phyloP scores from a whole-genome alignment of 2,113 vertebrate species.

The Mesembrinibis cayennensis region DNA sequence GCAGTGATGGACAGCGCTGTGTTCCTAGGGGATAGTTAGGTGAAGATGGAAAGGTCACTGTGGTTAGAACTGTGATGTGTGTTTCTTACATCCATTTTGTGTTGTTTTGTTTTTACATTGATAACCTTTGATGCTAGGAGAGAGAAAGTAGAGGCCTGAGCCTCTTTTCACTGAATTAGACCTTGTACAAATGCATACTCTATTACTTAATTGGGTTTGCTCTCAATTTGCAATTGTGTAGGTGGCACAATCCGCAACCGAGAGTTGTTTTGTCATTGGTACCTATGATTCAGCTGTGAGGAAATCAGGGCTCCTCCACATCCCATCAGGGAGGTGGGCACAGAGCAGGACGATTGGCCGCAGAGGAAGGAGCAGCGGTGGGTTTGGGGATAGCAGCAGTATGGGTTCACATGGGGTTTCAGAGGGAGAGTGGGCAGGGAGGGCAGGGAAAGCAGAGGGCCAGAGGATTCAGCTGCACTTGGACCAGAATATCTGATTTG shows the following conservation, averaged over 20 bases:
- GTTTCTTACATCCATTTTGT: background rate
- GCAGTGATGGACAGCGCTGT: background rate
- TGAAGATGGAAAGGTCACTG: background rate
- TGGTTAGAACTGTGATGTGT: background rate
- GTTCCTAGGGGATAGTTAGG: background rate
- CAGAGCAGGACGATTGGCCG: accelerated
- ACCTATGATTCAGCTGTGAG: background rate
- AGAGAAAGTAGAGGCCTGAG: background rate
- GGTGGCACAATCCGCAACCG: background rate
- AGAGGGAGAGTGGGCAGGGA: background rate
- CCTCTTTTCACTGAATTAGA: background rate
- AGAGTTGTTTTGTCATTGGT: background rate
- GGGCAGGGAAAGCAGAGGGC: background rate
- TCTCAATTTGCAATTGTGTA: background rate
- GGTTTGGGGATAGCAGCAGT: background rate
- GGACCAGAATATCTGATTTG: background rate
- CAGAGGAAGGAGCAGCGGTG: background rate
- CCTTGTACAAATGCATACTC: background rate
- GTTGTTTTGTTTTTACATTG: background rate
- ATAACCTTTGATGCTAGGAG: background rate
- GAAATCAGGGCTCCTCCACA: background rate
- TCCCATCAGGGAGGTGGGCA: accelerated
- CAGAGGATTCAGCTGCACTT: background rate
- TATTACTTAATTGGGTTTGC: background rate
- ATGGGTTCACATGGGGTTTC: background rate